Percentiles rank a stretch among this genome's conserved stretches.
phyloP scores from a whole-genome alignment of 2,797 vertebrate genomes.

The Phrynocephalus forsythii region DNA sequence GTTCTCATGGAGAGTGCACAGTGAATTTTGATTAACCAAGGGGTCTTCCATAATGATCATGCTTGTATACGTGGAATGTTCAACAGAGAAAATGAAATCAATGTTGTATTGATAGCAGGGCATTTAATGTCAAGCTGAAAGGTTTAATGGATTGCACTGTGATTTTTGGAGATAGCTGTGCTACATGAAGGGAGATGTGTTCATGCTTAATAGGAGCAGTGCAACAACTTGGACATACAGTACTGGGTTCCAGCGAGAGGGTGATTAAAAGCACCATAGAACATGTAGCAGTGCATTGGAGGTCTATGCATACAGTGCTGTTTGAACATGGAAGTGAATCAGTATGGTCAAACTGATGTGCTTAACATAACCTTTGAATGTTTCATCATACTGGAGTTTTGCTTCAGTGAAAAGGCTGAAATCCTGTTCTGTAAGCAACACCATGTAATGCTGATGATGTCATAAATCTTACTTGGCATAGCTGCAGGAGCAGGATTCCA shows the following conservation, averaged over 20 bases:
- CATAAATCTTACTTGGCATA: no score
- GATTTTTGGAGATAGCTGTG: neutral
- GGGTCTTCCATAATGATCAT: neutral
- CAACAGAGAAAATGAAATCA: constrained; percentile 31
- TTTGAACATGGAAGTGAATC: neutral
- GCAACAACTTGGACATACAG: neutral
- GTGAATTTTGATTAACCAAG: neutral
- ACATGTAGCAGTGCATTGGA: neutral
- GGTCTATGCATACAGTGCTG: neutral
- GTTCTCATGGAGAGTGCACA: neutral
- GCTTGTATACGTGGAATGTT: constrained; percentile 2
- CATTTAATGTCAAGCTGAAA: constrained; percentile 21
- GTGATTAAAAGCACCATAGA: neutral
- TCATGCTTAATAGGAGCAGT: neutral
- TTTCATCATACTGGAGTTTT: neutral
- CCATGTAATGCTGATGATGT: no score
- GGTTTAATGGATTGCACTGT: neutral
- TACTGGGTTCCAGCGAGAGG: neutral
- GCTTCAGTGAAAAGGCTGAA: no score
- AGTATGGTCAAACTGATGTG: neutral
- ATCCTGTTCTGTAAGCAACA: no score
- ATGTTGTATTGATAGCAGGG: constrained; percentile 31
- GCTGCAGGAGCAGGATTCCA: no score
- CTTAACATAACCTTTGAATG: neutral
- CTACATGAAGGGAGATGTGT: neutral